Conservation (phyloP, 2,113 vertebrate genomes). For the Turdus rufiventris region DNA sequence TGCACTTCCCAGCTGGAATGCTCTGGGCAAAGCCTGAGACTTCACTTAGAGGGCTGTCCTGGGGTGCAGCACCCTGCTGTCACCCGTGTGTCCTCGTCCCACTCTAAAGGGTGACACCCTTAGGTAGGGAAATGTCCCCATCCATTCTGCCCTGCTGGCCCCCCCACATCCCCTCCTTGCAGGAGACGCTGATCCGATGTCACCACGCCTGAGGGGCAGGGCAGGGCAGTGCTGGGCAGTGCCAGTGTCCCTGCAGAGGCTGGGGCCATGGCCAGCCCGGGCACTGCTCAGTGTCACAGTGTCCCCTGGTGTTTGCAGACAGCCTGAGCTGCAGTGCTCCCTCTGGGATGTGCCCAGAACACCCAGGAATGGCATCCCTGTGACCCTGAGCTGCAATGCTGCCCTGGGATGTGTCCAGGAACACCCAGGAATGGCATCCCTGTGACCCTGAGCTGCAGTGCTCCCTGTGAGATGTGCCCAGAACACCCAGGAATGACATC, state of each 20-base stretch:
- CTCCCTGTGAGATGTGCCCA: no score
- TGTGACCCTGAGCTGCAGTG: no score
- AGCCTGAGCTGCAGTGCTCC: neutral
- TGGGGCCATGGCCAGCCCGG: neutral
- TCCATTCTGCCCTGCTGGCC: neutral
- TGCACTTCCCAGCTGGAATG: rapidly evolving
- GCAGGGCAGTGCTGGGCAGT: neutral
- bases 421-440: no score
- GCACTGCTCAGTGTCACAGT: neutral
- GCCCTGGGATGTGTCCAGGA: no score
- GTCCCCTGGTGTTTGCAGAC: neutral
- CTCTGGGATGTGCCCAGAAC: neutral
- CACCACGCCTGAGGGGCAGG: neutral
- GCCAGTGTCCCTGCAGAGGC: neutral
- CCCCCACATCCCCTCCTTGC: neutral
- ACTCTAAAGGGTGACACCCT: no score
- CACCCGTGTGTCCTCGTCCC: neutral
- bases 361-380: no score
- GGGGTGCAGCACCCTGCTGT: neutral
- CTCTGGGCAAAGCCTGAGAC: neutral
- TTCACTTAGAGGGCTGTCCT: neutral
- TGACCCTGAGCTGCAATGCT: no score
- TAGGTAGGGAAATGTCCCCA: neutral
- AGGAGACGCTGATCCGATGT: rapidly evolving
- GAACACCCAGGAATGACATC: no score